phyloP scores from a whole-genome alignment of 2,797 vertebrate species.

The Mallotus villosus region DNA sequence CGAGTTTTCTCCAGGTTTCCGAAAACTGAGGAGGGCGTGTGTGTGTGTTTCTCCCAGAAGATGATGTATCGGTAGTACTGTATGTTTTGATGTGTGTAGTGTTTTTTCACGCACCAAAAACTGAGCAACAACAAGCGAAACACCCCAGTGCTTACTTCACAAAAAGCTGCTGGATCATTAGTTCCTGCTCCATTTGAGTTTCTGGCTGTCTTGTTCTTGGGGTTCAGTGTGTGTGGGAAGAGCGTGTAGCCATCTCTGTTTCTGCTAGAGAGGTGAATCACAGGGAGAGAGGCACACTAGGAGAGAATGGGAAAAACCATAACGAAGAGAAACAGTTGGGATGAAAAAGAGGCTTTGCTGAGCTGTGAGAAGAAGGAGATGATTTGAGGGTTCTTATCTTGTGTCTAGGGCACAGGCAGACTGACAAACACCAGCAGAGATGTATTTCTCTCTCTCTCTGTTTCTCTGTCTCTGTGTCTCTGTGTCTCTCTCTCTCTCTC shows the following conservation, averaged over 20 bases:
- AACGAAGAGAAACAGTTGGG: too few relatives aligned
- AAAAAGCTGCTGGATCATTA: conserved; percentile 38
- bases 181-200: conserved; percentile 31
- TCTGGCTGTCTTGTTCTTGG: neutral
- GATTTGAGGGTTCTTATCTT: conserved; percentile 18
- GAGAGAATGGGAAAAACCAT: neutral
- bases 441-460: too few relatives aligned
- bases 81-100: conserved; percentile 21
- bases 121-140: too few relatives aligned
- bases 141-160: conserved; percentile 16
- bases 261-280: conserved; percentile 29
- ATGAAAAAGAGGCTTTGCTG: neutral
- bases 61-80: neutral
- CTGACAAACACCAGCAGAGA: conserved; percentile 40
- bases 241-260: neutral
- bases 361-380: neutral
- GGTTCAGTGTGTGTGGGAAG: conserved; percentile 22
- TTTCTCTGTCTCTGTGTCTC: too few relatives aligned
- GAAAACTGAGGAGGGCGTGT: neutral
- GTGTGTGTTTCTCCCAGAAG: neutral
- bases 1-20: neutral
- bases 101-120: neutral
- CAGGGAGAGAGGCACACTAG: neutral
- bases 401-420: conserved; percentile 31
- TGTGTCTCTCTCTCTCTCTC: conserved; percentile 16